Evolutionary conservation across 2,888 invertebrate species (phyloP).

Genomic region (Cataglyphis cursor): DNA sequence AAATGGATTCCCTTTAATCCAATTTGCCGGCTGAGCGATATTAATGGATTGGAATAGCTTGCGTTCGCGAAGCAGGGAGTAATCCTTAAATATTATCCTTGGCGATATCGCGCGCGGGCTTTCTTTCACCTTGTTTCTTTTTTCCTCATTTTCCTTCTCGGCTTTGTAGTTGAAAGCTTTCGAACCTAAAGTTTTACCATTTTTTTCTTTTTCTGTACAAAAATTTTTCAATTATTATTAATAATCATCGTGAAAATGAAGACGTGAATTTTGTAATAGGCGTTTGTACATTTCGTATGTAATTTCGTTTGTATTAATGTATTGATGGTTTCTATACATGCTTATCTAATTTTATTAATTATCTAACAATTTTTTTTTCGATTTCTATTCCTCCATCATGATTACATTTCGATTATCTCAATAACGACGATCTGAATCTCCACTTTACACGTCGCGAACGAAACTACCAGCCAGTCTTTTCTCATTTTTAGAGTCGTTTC

Average conservation of each 20-base stretch:
- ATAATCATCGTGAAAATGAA: background rate
- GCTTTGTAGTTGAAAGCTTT: too few relatives aligned
- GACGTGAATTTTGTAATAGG: background rate
- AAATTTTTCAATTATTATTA: background rate
- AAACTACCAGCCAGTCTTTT: conserved; percentile 68
- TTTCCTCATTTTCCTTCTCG: background rate
- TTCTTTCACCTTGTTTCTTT: conserved; percentile 21
- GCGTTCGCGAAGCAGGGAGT: conserved; percentile 74
- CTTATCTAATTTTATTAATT: background rate
- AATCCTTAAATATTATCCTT: conserved; percentile 80
- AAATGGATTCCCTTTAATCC: conserved; percentile 81
- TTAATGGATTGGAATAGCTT: conserved; percentile 80
- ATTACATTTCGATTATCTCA: conserved; percentile 7
- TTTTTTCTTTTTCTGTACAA: background rate
- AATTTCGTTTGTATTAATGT: too few relatives aligned
- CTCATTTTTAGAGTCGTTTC: conserved; percentile 64
- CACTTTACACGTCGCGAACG: background rate
- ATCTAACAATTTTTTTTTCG: background rate
- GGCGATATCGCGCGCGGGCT: conserved; percentile 45
- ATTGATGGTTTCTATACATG: background rate
- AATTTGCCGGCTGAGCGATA: conserved; percentile 80
- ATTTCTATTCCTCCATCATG: background rate
- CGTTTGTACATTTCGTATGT: background rate
- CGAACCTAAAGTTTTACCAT: background rate
- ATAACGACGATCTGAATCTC: background rate